These are phyloP conservation scores for Lutjanus erythropterus DNA, from an alignment of 2,113 vertebrate species.

Conservation along the genomic window DNA sequence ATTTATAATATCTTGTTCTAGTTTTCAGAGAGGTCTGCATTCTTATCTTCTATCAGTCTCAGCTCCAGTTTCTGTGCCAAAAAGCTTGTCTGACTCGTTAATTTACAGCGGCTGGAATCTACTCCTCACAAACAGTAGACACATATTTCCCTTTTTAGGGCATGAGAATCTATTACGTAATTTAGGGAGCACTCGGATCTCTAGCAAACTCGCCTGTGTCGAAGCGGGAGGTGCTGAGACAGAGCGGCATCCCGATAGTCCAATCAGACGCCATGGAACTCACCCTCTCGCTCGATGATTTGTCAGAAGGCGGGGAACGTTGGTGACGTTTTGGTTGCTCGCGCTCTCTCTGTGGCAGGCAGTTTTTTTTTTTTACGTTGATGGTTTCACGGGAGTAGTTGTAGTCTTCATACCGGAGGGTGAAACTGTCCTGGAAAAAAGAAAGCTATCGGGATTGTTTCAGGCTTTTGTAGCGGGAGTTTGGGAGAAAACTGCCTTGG, in stretches of 20 bases:
- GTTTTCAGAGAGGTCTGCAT: slow-evolving; percentile 16
- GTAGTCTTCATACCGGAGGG: slow-evolving; percentile 60
- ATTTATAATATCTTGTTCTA: slow-evolving; percentile 5
- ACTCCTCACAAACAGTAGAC: slow-evolving; percentile 58
- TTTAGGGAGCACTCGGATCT: slow-evolving; percentile 77
- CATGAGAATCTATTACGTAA: slow-evolving; percentile 85
- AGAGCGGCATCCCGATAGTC: slow-evolving; percentile 49
- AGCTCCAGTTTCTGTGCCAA: neutral
- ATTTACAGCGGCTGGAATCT: slow-evolving; percentile 60
- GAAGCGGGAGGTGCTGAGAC: slow-evolving; percentile 29
- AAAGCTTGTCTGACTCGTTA: slow-evolving; percentile 44
- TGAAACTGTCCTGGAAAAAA: slow-evolving; percentile 44
- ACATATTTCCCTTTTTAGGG: slow-evolving; percentile 87
- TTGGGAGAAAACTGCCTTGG: slow-evolving; percentile 23
- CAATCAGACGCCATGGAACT: slow-evolving; percentile 63
- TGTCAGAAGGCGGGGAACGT: slow-evolving; percentile 48
- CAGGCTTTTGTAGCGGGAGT: slow-evolving; percentile 14
- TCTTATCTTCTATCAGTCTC: neutral
- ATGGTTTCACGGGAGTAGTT: slow-evolving; percentile 70
- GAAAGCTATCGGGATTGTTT: slow-evolving; percentile 29
- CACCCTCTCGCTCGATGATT: slow-evolving; percentile 53
- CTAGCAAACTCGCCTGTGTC: slow-evolving; percentile 68
- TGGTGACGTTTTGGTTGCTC: slow-evolving; percentile 56
- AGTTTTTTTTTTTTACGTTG: slow-evolving; percentile 66
- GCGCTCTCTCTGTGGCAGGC: slow-evolving; percentile 36